Evolutionary conservation across 2,797 vertebrate species (phyloP).

Genomic region (Lepilemur septentrionalis): DNA sequence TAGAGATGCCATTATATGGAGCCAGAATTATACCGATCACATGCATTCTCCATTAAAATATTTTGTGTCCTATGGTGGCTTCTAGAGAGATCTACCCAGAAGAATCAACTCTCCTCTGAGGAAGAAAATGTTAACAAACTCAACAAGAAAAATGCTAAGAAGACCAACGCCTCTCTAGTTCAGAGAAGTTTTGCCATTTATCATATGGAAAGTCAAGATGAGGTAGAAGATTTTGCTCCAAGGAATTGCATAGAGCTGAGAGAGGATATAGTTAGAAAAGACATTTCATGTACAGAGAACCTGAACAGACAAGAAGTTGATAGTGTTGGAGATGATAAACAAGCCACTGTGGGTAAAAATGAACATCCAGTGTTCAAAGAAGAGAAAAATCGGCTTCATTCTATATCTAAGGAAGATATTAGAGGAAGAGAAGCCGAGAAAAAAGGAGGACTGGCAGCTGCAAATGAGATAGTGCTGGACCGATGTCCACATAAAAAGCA

Average conservation of each 20-base stretch:
- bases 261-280: constrained; percentile 56
- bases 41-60: constrained; percentile 45
- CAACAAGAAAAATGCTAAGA: constrained; percentile 89
- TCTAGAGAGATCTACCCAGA: constrained; percentile 84
- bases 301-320: not conserved
- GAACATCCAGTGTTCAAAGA: constrained; percentile 43
- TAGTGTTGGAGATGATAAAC: not conserved
- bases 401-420: constrained; percentile 41
- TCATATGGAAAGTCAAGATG: constrained; percentile 29
- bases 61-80: constrained; percentile 72
- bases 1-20: constrained; percentile 45
- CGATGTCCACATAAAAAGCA: constrained; percentile 44
- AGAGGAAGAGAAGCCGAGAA: constrained; percentile 36
- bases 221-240: constrained; percentile 37
- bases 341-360: constrained; percentile 30
- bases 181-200: constrained; percentile 53
- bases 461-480: constrained; percentile 53
- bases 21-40: not conserved
- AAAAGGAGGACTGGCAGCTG: constrained; percentile 11
- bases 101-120: constrained; percentile 84
- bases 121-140: constrained; percentile 88
- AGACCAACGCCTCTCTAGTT: constrained; percentile 69
- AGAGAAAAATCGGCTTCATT: constrained; percentile 56
- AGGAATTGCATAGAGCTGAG: constrained; percentile 14
- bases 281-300: constrained; percentile 25